A percentile compares a stretch with the other conserved stretches of the same genome.
Conservation (phyloP, 37 sponge, comb jelly and placozoan species). For the Beroe forskalii region DNA sequence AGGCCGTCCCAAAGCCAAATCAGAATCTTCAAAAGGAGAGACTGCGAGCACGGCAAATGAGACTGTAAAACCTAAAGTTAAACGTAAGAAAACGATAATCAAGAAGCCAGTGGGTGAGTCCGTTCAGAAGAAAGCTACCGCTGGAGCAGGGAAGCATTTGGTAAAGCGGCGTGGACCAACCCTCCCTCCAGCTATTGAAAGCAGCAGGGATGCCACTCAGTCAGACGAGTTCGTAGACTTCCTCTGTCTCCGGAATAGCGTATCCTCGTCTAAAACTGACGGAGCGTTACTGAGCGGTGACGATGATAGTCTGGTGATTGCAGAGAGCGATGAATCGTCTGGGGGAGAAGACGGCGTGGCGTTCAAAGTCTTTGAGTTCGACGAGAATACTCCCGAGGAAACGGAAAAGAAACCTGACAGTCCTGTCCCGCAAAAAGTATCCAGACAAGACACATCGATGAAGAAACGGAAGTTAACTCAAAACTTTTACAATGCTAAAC, state of each 20-base stretch:
- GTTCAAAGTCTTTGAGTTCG: constrained; percentile 44
- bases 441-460: not conserved
- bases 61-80: not conserved
- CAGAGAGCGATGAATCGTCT: constrained; percentile 48
- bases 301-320: not conserved
- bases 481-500: constrained; percentile 3
- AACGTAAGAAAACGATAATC: constrained; percentile 17
- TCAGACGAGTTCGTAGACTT: constrained; percentile 48
- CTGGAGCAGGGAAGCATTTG: not conserved
- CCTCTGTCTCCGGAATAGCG: constrained; percentile 9
- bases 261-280: not conserved
- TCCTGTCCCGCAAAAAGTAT: not conserved
- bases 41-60: not conserved
- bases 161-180: not conserved
- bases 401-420: not conserved
- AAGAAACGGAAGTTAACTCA: constrained; percentile 38
- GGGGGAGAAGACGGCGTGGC: constrained; percentile 9
- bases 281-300: not conserved
- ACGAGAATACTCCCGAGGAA: constrained; percentile 3
- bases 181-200: not conserved
- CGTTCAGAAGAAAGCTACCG: not conserved
- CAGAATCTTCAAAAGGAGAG: not conserved
- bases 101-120: not conserved
- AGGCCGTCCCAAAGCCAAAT: not conserved
- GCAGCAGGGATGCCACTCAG: not conserved